Base-by-base conservation (phyloP, 2,797 vertebrate genomes). In the Rhyacichthys aspro region DNA sequence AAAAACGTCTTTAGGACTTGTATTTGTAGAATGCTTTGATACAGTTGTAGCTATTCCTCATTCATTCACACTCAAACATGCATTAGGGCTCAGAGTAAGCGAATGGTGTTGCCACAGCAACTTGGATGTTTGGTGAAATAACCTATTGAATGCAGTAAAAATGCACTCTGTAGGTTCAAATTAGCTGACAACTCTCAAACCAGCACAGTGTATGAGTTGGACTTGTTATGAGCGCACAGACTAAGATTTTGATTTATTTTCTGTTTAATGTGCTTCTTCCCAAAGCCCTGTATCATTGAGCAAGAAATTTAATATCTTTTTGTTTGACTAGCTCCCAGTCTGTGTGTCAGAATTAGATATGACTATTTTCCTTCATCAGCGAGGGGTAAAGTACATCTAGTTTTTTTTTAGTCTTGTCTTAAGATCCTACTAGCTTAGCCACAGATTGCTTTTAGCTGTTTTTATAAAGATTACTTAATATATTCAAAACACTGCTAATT, bases 101-200 rank as follows among this genome's bases (percentile, higher is more conserved):
- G 11, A 38, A 11, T 11, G 37, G 32, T 10, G 48, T 50, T 17
- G 36, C 48, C 48, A 37, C 37, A 34, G 48, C 34, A 34, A 50
- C 7, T 10, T 12, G 34, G 33, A 50, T 37, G 15, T 33, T 18
- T 3, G 48, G 33, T 18, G 33, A 18, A 50, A 17, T 9, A 37
- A 19, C 10, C 34, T 5, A 38, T 38, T 50, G 48, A 50, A 14
- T 6, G 34, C 34, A 12, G 34, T 8, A 16, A 9, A 37, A 34
- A 12, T 50, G 34, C n/a, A 37, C 33, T 18, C 16, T 37, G 34
- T 50, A 37, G 33, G 48, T 37, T 50, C 11, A 50, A 37, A 50
- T 37, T 50, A 50, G 48, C 48, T 18, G 16, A 50, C 10, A 11
- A 37, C 11, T 37, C 16, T 37, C 34, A 37, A 37, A 32, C 11